Evolutionary conservation across 2,797 vertebrate species (phyloP).

Genomic region (Melanotaenia parkinsoni): DNA sequence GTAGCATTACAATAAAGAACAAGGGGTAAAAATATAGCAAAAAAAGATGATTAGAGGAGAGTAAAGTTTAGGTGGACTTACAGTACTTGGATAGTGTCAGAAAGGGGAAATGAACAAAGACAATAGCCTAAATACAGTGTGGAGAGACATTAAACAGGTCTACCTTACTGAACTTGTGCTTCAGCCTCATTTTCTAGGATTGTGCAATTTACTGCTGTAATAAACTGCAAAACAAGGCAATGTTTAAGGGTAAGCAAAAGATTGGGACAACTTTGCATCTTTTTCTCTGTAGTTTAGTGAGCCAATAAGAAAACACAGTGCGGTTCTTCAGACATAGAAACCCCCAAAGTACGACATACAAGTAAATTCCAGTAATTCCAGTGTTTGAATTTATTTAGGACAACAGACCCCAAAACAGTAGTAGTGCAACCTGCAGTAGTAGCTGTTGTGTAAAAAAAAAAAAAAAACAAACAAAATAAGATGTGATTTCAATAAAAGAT

Average conservation of each 20-base stretch:
- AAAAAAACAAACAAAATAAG: constrained; percentile 27
- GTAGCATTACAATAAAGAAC: background rate
- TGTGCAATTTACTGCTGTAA: background rate
- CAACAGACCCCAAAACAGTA: constrained; percentile 52
- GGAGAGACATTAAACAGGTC: background rate
- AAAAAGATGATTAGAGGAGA: background rate
- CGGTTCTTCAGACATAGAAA: background rate
- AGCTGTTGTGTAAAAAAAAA: constrained; percentile 37
- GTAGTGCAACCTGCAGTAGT: constrained; percentile 65
- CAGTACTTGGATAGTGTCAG: background rate
- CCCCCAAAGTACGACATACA: background rate
- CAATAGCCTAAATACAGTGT: background rate
- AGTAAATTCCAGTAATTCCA: constrained; percentile 51
- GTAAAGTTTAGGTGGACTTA: background rate
- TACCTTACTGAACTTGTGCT: background rate
- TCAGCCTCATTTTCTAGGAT: too few species aligned
- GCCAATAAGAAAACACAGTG: background rate
- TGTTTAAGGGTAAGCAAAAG: background rate
- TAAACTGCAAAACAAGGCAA: background rate
- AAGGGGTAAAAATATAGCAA: background rate
- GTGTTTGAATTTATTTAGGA: constrained; percentile 72
- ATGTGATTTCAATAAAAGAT: constrained; percentile 20
- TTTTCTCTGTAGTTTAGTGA: background rate
- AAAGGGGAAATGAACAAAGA: background rate
- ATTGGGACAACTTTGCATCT: too few species aligned